Evolutionary conservation across 2,797 vertebrate genomes (phyloP).

Genomic region (Rhincodon typus): DNA sequence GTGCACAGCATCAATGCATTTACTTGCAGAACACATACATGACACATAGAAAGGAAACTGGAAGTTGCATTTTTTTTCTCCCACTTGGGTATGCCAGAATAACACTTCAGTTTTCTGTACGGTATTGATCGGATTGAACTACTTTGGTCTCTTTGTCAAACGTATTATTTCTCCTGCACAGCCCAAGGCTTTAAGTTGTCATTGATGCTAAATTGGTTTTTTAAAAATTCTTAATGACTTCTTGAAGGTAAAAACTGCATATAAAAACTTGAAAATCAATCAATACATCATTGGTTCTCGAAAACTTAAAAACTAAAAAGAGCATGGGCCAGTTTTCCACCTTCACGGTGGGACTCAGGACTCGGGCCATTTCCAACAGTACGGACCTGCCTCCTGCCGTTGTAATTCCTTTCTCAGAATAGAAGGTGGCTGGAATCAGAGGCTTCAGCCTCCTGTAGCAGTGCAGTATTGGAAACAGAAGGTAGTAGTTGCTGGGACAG

Average conservation of each 20-base stretch:
- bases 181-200: slow-evolving; percentile 7
- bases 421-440: too few relatives aligned
- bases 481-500: too few relatives aligned
- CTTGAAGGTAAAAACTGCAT: too few relatives aligned
- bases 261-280: too few relatives aligned
- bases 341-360: background rate
- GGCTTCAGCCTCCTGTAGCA: too few relatives aligned
- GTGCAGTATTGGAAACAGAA: too few relatives aligned
- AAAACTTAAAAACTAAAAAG: background rate
- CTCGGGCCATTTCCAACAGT: background rate
- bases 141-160: slow-evolving; percentile 33
- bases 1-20: background rate
- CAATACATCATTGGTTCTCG: background rate
- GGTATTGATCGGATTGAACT: slow-evolving; percentile 10
- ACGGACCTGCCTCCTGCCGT: background rate
- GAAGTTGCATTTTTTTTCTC: background rate
- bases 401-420: background rate
- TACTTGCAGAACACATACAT: slow-evolving; percentile 13
- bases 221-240: slow-evolving; percentile 18
- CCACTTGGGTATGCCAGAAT: background rate
- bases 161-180: background rate
- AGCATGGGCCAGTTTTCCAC: background rate
- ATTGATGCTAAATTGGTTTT: slow-evolving; percentile 10
- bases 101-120: background rate
- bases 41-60: background rate